Conservation (phyloP, 53 echinoderm and acorn worm genomes). For the Holothuria scabra region DNA sequence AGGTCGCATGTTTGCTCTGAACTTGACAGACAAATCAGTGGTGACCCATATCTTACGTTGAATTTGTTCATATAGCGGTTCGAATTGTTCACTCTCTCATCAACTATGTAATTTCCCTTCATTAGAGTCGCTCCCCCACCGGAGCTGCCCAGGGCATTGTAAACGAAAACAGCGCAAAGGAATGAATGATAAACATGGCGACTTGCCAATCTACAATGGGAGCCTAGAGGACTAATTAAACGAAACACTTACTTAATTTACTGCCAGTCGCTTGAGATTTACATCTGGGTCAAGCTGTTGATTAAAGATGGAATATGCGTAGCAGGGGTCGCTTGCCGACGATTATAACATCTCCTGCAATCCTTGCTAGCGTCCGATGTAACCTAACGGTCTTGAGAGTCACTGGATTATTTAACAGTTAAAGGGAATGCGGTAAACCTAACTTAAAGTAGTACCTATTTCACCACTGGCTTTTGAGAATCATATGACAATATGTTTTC, state of each 20-base stretch:
- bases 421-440: no score
- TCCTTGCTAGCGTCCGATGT: no score
- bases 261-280: constrained; percentile 27
- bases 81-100: constrained; percentile 32
- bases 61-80: background rate
- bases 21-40: constrained; percentile 39
- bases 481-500: no score
- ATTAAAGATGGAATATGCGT: constrained; percentile 8
- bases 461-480: no score
- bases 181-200: constrained; percentile 36
- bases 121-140: constrained; percentile 18
- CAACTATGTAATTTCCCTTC: constrained; percentile 25
- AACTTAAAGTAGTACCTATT: no score
- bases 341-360: no score
- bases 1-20: background rate
- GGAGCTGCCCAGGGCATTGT: constrained; percentile 18
- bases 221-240: constrained; percentile 33
- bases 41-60: constrained; percentile 4
- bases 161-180: constrained; percentile 14
- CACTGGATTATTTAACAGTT: no score
- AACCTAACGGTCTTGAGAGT: no score
- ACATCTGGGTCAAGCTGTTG: constrained; percentile 37
- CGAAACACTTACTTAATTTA: constrained; percentile 35
- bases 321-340: no score
- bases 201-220: constrained; percentile 8